Evolutionary conservation across 2,113 vertebrate species (phyloP).

Genomic region (Rhinoptilus africanus): DNA sequence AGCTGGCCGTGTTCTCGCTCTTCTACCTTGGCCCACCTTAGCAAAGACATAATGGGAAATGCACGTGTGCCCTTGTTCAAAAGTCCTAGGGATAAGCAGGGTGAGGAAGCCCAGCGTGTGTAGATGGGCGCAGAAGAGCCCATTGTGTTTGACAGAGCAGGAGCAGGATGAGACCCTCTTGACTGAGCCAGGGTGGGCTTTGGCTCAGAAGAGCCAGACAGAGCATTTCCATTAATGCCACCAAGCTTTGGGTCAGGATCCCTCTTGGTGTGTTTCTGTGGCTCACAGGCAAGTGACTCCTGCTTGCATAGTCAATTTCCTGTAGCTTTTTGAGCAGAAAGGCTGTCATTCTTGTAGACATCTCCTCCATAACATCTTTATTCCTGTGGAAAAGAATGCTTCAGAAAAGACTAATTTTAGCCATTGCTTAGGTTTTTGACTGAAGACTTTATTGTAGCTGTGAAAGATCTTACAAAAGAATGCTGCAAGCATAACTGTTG

Average conservation of each 20-base stretch:
- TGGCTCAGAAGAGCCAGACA: neutral
- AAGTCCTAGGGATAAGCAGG: neutral
- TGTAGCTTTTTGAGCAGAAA: neutral
- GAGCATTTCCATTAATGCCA: neutral
- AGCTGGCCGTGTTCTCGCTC: neutral
- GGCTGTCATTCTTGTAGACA: neutral
- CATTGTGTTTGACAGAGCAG: neutral
- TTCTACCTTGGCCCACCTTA: neutral
- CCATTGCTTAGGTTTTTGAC: neutral
- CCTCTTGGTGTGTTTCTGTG: neutral
- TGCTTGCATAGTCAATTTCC: neutral
- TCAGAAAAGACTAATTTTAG: neutral
- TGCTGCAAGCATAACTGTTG: neutral
- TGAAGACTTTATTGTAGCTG: neutral
- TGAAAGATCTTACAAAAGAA: neutral
- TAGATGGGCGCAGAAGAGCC: neutral
- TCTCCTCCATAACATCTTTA: neutral
- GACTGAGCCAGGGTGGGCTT: neutral
- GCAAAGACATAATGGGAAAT: neutral
- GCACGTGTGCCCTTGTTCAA: fast-evolving
- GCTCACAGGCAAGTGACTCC: neutral
- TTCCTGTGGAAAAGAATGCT: neutral
- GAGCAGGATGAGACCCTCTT: neutral
- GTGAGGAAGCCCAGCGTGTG: neutral
- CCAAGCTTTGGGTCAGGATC: neutral